phyloP scores from a whole-genome alignment of 2,888 invertebrate genomes.

The Phengaris alcon region DNA sequence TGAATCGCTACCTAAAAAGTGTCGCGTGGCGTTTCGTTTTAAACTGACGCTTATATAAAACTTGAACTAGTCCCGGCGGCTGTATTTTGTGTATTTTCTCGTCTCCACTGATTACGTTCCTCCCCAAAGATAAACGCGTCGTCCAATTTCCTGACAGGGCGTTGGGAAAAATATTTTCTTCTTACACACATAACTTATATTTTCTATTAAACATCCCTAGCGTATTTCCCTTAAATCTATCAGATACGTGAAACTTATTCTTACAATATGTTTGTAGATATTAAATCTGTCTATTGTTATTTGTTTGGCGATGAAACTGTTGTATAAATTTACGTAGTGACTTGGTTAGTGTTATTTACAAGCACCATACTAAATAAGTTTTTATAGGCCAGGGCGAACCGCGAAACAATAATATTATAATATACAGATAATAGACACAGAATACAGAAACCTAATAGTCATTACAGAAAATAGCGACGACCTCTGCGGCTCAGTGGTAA shows the following conservation, averaged over 20 bases:
- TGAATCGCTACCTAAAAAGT: too few species aligned
- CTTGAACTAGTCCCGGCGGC: background rate
- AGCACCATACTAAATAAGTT: too few species aligned
- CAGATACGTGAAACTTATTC: background rate
- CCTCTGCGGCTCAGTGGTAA: too few species aligned
- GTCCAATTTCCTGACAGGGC: slow-evolving; percentile 29
- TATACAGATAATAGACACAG: background rate
- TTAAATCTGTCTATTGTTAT: too few species aligned
- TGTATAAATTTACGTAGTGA: background rate
- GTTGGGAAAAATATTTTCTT: slow-evolving; percentile 14
- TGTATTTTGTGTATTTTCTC: slow-evolving; percentile 1
- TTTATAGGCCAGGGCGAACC: too few species aligned
- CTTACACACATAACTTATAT: slow-evolving; percentile 8
- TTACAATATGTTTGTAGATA: background rate
- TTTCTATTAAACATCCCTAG: background rate
- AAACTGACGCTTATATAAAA: too few species aligned
- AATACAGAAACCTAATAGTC: too few species aligned
- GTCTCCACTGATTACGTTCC: background rate
- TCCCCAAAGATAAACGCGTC: slow-evolving; percentile 5
- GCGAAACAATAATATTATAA: too few species aligned
- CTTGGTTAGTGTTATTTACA: too few species aligned
- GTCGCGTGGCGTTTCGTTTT: too few species aligned
- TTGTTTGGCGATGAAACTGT: background rate
- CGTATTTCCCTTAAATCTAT: background rate
- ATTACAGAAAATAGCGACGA: too few species aligned